A percentile compares a stretch with the other conserved stretches of the same genome.
phyloP scores from a whole-genome alignment of 2,888 invertebrate genomes.

The Stenodera caucasica region DNA sequence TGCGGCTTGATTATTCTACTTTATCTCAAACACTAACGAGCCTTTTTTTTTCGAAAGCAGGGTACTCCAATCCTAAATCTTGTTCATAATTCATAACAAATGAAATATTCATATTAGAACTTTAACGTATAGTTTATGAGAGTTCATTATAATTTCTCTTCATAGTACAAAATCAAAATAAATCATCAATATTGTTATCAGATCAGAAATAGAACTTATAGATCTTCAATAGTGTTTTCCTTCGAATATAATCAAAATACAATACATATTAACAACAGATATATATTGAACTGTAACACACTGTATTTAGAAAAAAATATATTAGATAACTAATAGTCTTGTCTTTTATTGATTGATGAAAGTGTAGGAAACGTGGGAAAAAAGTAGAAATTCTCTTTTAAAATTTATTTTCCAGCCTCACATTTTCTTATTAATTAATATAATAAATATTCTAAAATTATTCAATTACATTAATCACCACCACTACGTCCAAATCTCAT shows the following conservation, averaged over 20 bases:
- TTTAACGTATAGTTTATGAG: neutral
- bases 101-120: neutral
- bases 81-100: no score
- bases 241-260: slow-evolving; percentile 5
- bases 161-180: neutral
- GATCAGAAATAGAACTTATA: neutral
- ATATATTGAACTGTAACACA: neutral
- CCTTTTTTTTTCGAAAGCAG: neutral
- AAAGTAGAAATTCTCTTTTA: neutral
- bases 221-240: neutral
- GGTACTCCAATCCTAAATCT: neutral
- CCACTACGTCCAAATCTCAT: slow-evolving; percentile 70
- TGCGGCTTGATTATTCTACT: neutral
- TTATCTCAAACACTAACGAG: neutral
- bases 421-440: slow-evolving; percentile 11
- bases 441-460: neutral
- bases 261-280: neutral
- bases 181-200: neutral
- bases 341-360: neutral
- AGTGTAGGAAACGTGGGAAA: neutral
- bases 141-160: neutral
- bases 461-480: slow-evolving; percentile 11
- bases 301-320: slow-evolving; percentile 14
- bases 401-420: slow-evolving; percentile 24
- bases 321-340: slow-evolving; percentile 8